phyloP scores from a whole-genome alignment of 1,140 invertebrate genomes.

The Palaemon carinicauda region DNA sequence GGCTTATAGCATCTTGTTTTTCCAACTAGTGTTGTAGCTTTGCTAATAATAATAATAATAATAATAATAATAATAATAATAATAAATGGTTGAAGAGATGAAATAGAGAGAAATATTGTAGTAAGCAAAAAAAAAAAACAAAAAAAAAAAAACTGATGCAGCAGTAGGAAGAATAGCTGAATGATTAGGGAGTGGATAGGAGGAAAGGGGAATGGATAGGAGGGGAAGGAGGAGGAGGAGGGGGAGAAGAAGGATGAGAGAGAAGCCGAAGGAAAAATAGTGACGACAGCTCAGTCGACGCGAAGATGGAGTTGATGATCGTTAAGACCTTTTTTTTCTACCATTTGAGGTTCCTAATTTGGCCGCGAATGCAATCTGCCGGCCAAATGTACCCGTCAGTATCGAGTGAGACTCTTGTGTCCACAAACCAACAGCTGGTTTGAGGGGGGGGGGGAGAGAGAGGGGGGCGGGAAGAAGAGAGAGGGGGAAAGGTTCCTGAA shows the following conservation, averaged over 20 bases:
- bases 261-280: too few relatives aligned
- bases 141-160: neutral
- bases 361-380: neutral
- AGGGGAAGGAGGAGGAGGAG: neutral
- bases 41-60: too few relatives aligned
- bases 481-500: neutral
- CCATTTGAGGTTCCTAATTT: constrained; percentile 14
- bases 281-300: neutral
- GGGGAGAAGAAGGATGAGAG: neutral
- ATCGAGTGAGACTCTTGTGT: neutral
- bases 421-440: neutral
- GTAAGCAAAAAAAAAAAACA: neutral
- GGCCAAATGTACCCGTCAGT: constrained; percentile 6
- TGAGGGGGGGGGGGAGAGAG: neutral
- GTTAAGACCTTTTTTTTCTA: neutral
- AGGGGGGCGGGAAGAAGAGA: neutral
- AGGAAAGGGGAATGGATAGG: neutral
- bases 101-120: neutral
- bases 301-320: neutral
- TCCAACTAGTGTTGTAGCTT: too few relatives aligned
- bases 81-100: neutral
- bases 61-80: too few relatives aligned
- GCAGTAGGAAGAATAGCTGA: neutral
- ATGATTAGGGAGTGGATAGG: neutral
- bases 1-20: too few relatives aligned